Percentiles rank a stretch among this genome's conserved stretches.
Evolutionary conservation across 2,797 vertebrate genomes (phyloP).

Genomic region (Ctenopoma kingsleyae): DNA sequence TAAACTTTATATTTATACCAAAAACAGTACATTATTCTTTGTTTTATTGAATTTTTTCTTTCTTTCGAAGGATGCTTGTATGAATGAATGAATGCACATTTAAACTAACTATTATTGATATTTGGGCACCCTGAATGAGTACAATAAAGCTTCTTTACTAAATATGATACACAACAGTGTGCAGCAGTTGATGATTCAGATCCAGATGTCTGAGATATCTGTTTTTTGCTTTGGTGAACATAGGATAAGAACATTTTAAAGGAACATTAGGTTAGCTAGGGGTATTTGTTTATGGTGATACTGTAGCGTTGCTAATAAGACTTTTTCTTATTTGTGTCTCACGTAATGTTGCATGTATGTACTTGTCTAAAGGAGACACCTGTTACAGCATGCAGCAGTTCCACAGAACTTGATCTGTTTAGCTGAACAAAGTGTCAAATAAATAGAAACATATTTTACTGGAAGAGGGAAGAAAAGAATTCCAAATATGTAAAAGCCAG

Average conservation of each 20-base stretch:
- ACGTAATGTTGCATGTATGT: no score
- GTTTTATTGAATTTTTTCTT: constrained; percentile 31
- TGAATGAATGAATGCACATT: constrained; percentile 15
- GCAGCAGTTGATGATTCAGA: constrained; percentile 11
- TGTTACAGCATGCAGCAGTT: no score
- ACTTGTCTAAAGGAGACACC: no score
- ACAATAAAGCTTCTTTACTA: constrained; percentile 55
- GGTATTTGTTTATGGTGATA: no score
- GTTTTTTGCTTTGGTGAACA: no score
- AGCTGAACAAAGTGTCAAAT: background rate
- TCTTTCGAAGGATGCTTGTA: constrained; percentile 4
- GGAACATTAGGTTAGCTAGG: no score
- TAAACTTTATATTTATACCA: constrained; percentile 16
- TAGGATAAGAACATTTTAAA: no score
- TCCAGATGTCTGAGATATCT: constrained; percentile 2
- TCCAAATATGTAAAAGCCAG: no score
- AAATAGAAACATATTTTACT: background rate
- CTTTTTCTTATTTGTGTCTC: no score
- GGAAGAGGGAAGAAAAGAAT: no score
- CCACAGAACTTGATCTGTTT: no score
- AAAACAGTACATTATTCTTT: constrained; percentile 20
- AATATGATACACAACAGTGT: constrained; percentile 9
- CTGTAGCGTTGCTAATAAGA: no score
- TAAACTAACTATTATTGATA: constrained; percentile 33
- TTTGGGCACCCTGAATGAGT: constrained; percentile 14